These are phyloP conservation scores for Anhinga anhinga DNA, from an alignment of 2,113 vertebrate genomes.

Conservation along the genomic window DNA sequence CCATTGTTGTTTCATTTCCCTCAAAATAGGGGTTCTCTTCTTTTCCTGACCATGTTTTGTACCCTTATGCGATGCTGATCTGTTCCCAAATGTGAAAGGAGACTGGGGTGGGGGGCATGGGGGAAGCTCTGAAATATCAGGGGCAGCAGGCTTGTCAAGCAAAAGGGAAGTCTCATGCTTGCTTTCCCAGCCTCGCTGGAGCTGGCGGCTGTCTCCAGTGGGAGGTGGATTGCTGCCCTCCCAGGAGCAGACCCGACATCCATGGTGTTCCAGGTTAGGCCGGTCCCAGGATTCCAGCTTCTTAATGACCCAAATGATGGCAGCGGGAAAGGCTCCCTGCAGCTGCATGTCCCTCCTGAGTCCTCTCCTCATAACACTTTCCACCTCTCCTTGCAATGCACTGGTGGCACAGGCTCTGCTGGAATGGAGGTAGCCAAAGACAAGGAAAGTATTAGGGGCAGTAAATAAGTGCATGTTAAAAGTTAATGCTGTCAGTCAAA, in stretches of 20 bases:
- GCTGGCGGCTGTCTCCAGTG: fast-evolving
- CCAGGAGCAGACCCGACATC: background rate
- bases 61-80: background rate
- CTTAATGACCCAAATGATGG: background rate
- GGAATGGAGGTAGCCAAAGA: background rate
- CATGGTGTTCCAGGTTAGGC: background rate
- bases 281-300: background rate
- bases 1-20: background rate
- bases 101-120: background rate
- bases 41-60: background rate
- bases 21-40: slow-evolving; percentile 7
- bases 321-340: background rate
- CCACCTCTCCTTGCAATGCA: background rate
- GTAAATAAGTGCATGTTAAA: background rate
- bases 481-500: background rate
- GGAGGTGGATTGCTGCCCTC: background rate
- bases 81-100: slow-evolving; percentile 2
- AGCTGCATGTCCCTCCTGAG: background rate
- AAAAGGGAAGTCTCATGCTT: background rate
- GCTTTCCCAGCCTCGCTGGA: background rate
- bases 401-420: fast-evolving
- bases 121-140: background rate
- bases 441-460: background rate
- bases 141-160: background rate
- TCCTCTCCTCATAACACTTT: background rate